Evolutionary conservation across 2,888 invertebrate genomes (phyloP), one percentile per base, ranked within the genome.

Genomic region (Marasmarcha lunaedactyla): DNA sequence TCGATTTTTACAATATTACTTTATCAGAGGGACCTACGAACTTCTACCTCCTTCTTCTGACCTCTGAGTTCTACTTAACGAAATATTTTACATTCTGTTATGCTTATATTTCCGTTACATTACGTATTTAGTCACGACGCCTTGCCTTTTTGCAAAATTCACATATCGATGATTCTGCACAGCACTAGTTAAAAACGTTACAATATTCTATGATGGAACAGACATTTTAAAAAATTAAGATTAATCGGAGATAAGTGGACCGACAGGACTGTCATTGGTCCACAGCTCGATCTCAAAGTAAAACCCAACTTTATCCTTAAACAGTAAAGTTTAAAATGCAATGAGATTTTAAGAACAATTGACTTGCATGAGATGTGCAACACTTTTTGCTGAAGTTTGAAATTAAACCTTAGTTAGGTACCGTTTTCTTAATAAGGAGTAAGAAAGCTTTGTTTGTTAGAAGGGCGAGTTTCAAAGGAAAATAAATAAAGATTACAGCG

Each of bases 341-440:
- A 5, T 15, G 6, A 11, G 1, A 2, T 27, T 42, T 39, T 12
- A 20, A 20, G 20, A 20, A 20, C 20, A 20, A 20, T 67, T 68
- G 65, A 67, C 59, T 67, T 65, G 53, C 60, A 65, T 63, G 64
- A 66, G 53, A 42, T 39, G 43, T 42, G 46, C 27, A 46, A 42
- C 40, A 55, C 63, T 64, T 42, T 46, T 46, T 48, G 48, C 49
- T 20, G 20, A 20, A 7, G 42, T 54, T 60, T 56, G 54, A 52
- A 59, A 59, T 57, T 58, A 55, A 54, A 51, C 49, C 50, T 46
- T 42, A 44, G 40, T 46, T 50, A 49, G 48, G 20, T 20, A 20
- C 20, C 45, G 41, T 44, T 43, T 40, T 49, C 62, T 60, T 58
- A 62, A 59, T 64, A 67, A 59, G 63, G 62, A 43, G 48, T 43